Base-by-base conservation (phyloP, 2,113 vertebrate species). In the Pandion haliaetus region DNA sequence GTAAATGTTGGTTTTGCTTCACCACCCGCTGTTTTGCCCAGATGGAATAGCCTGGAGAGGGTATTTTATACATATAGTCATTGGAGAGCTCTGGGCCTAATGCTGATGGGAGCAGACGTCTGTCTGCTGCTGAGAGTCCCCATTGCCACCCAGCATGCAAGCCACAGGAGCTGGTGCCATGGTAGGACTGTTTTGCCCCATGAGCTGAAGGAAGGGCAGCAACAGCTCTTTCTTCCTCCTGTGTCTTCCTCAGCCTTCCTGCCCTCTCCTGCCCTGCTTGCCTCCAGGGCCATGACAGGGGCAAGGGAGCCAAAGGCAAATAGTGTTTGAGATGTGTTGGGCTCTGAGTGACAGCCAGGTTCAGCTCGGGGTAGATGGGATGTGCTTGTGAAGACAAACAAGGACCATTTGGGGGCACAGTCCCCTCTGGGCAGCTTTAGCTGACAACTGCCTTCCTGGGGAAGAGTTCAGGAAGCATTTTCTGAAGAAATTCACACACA, bases 1-100 rank as follows among this genome's bases (percentile, higher is more conserved):
- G 23, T 67, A 93, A 88, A 66, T 93, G 76, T 79, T 97, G 85
- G 55, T 69, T 97, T 97, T 97, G 44, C 66, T 95, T 89, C 89
- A 87, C 91, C 85, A 74, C 89, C 89, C 77, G 13, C 97, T 92
- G 95, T 74, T 95, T 71, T 77, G 79, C 72, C 92, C 66, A 79
- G 93, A 88, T 84, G 79, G 62, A 85, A 82, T 82, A 90, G 93
- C 89, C 89, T 94, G 67, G 73, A 80, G 77, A 78, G 55, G 10
- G 62, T 85, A 79, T 92, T 88, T 94, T 85, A 94, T 87, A 86
- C 9, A 0, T 44, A 6, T 8, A 71, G 70, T 65, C 6, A 9
- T 18, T 82, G 79, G 47, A 94, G 81, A 93, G 47, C 44, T 83
- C 73, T 69, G 36, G 32, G 32, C 17, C 62, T 54, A 32, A 49